Percentiles rank a stretch among this genome's conserved stretches.
Evolutionary conservation across 2,113 vertebrate species (phyloP).

Genomic region (Willisornis vidua): DNA sequence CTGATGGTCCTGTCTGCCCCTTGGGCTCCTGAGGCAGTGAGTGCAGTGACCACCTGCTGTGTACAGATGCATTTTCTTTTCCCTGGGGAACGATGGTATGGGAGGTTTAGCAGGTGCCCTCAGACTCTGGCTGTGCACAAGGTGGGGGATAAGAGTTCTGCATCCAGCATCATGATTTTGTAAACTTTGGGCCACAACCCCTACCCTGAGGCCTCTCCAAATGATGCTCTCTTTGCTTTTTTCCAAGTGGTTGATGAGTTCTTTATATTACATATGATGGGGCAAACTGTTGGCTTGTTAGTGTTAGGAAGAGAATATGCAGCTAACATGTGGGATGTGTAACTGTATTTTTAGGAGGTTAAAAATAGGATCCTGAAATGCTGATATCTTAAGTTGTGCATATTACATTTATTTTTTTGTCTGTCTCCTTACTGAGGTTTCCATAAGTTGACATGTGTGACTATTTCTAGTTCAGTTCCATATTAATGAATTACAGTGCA

Average conservation of each 20-base stretch:
- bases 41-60: neutral
- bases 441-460: neutral
- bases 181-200: neutral
- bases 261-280: neutral
- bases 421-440: neutral
- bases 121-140: neutral
- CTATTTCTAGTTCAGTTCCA: neutral
- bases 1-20: neutral
- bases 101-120: neutral
- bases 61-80: neutral
- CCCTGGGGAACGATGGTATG: neutral
- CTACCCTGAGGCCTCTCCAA: neutral
- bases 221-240: neutral
- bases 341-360: neutral
- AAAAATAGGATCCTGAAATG: neutral
- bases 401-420: neutral
- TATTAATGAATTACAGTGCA: neutral
- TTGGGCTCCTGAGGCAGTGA: rapidly evolving
- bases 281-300: neutral
- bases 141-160: neutral
- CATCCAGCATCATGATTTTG: neutral
- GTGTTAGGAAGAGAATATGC: neutral
- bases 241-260: neutral
- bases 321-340: neutral
- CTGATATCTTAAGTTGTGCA: neutral